These are phyloP conservation scores for Meteorus colon DNA, from an alignment of 2,888 invertebrate species.

Conservation along the genomic window DNA sequence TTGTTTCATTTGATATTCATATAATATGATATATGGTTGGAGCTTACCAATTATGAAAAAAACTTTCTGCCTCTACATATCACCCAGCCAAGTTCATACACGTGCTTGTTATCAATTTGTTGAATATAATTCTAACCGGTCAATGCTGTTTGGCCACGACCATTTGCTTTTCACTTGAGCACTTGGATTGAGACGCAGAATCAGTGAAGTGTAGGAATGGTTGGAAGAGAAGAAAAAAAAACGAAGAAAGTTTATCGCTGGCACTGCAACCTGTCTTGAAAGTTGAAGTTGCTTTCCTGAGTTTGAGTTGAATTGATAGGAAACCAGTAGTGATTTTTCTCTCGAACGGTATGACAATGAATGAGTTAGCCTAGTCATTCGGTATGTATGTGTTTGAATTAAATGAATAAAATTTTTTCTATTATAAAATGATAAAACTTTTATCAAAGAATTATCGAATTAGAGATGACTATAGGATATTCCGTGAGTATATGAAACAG, in stretches of 20 bases:
- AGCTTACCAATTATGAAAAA: neutral
- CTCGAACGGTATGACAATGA: neutral
- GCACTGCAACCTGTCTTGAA: slow-evolving; percentile 8
- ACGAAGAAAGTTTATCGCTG: neutral
- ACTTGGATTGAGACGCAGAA: neutral
- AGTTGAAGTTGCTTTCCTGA: neutral
- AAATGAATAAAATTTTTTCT: too few relatives aligned
- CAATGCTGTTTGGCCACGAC: neutral
- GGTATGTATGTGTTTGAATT: too few relatives aligned
- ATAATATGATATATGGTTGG: neutral
- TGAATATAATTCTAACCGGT: neutral
- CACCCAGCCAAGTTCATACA: neutral
- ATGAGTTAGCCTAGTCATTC: neutral
- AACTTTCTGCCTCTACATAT: neutral
- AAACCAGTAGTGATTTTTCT: neutral
- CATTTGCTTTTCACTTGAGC: neutral
- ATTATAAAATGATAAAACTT: too few relatives aligned
- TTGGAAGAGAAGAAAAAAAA: neutral
- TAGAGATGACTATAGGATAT: too few relatives aligned
- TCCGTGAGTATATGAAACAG: too few relatives aligned
- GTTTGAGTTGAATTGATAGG: neutral
- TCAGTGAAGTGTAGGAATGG: neutral
- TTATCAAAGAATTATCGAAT: too few relatives aligned
- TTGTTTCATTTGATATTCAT: slow-evolving; percentile 1
- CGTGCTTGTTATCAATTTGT: neutral